phyloP scores from a whole-genome alignment of 2,888 invertebrate species.

The Lithophane ornitopus region DNA sequence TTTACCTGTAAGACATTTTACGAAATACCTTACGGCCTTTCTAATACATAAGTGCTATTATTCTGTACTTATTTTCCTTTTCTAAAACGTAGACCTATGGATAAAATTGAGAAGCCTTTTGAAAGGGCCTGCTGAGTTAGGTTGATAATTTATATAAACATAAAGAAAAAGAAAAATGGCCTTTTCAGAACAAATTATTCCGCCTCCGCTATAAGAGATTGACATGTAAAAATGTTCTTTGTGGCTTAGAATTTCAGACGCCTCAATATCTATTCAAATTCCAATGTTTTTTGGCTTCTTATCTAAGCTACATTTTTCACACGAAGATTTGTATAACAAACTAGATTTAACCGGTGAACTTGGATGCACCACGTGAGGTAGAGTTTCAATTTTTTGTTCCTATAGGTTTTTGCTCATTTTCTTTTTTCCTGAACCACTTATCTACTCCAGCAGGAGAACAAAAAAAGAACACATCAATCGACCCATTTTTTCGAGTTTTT shows the following conservation, averaged over 20 bases:
- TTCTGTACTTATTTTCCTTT: too few species aligned
- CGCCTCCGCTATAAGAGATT: slow-evolving; percentile 44
- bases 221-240: slow-evolving; percentile 61
- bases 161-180: slow-evolving; percentile 6
- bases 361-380: too few species aligned
- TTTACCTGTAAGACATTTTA: background rate
- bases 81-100: background rate
- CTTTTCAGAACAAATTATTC: slow-evolving; percentile 46
- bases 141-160: slow-evolving; percentile 15
- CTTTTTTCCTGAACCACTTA: too few species aligned
- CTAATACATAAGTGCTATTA: background rate
- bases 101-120: background rate
- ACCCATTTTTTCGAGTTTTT: too few species aligned
- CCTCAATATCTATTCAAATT: slow-evolving; percentile 63
- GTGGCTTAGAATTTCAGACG: slow-evolving; percentile 59
- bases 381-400: too few species aligned
- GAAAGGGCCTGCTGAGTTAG: background rate
- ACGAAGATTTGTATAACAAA: slow-evolving; percentile 2
- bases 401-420: too few species aligned
- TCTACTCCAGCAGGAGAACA: too few species aligned
- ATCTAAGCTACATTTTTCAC: slow-evolving; percentile 1
- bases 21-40: background rate
- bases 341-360: background rate
- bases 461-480: too few species aligned
- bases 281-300: slow-evolving; percentile 50